Conservation (phyloP, 2,888 invertebrate genomes). For the Scrobipalpa atriplicella region DNA sequence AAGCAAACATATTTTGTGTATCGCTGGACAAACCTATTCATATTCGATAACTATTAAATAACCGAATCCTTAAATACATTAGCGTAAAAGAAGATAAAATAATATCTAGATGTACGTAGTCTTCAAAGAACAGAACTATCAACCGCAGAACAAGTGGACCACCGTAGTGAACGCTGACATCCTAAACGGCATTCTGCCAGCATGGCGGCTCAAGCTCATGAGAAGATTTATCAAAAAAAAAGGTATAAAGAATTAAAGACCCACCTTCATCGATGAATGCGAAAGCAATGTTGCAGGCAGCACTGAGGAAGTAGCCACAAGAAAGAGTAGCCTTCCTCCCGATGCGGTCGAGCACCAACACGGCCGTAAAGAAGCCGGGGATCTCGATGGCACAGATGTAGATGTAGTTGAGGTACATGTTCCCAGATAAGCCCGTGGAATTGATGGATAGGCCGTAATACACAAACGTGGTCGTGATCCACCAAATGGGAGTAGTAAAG, state of each 20-base stretch:
- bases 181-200: too few relatives aligned
- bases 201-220: too few relatives aligned
- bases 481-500: slow-evolving; percentile 87
- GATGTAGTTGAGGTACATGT: slow-evolving; percentile 90
- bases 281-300: slow-evolving; percentile 78
- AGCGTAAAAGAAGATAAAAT: too few relatives aligned
- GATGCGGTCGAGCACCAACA: slow-evolving; percentile 83
- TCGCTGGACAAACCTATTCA: too few relatives aligned
- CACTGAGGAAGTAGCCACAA: slow-evolving; percentile 69
- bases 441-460: slow-evolving; percentile 91
- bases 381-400: slow-evolving; percentile 85
- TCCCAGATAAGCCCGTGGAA: slow-evolving; percentile 88
- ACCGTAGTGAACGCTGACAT: neutral
- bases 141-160: too few relatives aligned
- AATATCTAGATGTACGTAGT: too few relatives aligned
- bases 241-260: neutral
- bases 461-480: slow-evolving; percentile 90
- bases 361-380: slow-evolving; percentile 86
- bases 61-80: too few relatives aligned
- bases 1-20: too few relatives aligned
- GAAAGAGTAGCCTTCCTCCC: slow-evolving; percentile 78
- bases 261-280: slow-evolving; percentile 66
- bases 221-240: too few relatives aligned
- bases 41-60: too few relatives aligned
- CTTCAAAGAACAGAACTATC: too few relatives aligned